Percentiles rank a stretch among this genome's conserved stretches.
Evolutionary conservation across 2,113 vertebrate genomes (phyloP).

Genomic region (Ptyas mucosa): DNA sequence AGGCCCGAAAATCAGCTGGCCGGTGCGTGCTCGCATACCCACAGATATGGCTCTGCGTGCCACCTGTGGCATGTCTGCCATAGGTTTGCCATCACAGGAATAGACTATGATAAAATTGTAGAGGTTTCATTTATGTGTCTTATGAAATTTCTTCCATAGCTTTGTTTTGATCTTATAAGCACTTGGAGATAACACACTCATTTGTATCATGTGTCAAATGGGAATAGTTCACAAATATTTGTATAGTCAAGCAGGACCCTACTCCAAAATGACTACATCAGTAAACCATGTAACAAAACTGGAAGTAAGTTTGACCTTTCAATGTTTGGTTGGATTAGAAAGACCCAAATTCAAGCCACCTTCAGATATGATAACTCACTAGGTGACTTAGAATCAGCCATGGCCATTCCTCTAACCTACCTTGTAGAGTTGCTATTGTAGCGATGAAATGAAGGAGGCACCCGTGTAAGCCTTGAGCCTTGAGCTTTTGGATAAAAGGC

Average conservation of each 20-base stretch:
- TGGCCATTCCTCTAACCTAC: background rate
- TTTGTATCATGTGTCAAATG: background rate
- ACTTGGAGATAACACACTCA: background rate
- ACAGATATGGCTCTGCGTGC: no score
- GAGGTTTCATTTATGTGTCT: background rate
- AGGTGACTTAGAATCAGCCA: background rate
- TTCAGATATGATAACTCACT: background rate
- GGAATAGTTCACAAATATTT: background rate
- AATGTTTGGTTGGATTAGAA: background rate
- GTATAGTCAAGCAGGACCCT: background rate
- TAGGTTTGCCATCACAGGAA: no score
- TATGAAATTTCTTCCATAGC: background rate
- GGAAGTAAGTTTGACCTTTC: background rate
- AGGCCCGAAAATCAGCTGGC: no score
- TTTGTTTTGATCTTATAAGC: background rate
- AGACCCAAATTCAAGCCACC: background rate
- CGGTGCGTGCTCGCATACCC: no score
- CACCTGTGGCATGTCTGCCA: no score
- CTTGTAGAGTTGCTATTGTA: background rate
- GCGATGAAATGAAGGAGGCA: background rate
- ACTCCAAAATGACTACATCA: background rate
- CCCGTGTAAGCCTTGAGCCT: background rate
- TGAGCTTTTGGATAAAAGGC: background rate
- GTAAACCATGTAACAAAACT: background rate
- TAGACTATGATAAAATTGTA: background rate